These are phyloP conservation scores for Prunella strophiata DNA, from an alignment of 2,797 vertebrate genomes.

Conservation along the genomic window DNA sequence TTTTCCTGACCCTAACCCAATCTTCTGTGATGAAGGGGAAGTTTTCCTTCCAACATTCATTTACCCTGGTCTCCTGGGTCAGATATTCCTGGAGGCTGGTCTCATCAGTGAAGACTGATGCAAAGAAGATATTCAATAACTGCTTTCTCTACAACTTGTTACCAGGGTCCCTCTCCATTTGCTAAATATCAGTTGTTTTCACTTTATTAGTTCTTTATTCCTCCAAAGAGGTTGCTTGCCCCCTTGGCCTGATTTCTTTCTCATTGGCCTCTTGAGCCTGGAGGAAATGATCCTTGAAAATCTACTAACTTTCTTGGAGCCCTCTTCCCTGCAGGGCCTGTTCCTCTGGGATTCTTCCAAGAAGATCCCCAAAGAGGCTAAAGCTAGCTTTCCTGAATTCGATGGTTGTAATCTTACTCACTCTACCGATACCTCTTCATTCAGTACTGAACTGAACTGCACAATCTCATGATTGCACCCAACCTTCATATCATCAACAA, in stretches of 20 bases:
- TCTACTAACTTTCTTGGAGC: fast-evolving
- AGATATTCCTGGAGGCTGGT: neutral
- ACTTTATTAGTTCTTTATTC: neutral
- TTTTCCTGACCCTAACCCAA: neutral
- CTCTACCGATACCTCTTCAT: too few relatives aligned
- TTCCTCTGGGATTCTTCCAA: neutral
- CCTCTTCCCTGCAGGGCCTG: neutral
- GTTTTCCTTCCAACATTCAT: neutral
- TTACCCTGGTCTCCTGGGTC: neutral
- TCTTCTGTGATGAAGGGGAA: neutral
- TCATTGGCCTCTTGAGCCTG: neutral
- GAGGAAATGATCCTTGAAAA: neutral
- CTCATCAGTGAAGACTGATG: too few relatives aligned
- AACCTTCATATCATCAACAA: neutral
- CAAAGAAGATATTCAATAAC: neutral
- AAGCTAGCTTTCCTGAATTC: neutral
- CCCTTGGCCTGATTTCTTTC: neutral
- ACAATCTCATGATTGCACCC: neutral
- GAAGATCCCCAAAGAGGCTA: neutral
- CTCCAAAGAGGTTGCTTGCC: neutral
- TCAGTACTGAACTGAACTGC: neutral
- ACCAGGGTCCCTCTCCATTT: neutral
- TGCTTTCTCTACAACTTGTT: neutral
- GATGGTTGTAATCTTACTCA: neutral
- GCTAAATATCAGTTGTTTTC: neutral